Conservation (phyloP, 2,113 vertebrate genomes). For the Panthera tigris region DNA sequence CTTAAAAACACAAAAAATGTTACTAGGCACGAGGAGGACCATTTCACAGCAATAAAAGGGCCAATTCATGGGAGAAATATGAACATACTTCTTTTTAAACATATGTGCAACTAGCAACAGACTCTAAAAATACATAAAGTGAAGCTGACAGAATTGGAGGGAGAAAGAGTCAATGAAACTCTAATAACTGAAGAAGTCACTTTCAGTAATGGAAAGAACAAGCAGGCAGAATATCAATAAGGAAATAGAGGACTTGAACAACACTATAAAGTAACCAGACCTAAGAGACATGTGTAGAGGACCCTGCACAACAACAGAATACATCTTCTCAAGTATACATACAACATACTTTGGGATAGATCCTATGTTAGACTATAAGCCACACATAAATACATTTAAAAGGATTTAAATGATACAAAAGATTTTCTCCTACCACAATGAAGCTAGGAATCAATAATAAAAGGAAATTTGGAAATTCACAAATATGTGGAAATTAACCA, state of each 20-base stretch:
- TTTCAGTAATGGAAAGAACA: background rate
- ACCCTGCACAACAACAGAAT: fast-evolving
- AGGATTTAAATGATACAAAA: background rate
- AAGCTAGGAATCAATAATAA: background rate
- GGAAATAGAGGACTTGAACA: background rate
- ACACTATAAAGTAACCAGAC: background rate
- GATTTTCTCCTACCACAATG: background rate
- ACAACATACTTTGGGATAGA: too few relatives aligned
- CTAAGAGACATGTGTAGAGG: fast-evolving
- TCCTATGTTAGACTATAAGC: background rate
- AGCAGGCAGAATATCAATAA: background rate
- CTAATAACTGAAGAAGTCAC: background rate
- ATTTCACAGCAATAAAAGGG: background rate
- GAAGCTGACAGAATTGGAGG: background rate
- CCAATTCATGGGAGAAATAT: too few relatives aligned
- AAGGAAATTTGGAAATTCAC: background rate
- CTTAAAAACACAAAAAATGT: background rate
- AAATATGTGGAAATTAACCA: background rate
- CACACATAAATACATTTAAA: background rate
- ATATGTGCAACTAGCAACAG: background rate
- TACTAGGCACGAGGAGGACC: background rate
- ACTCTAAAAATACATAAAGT: background rate
- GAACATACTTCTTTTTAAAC: background rate
- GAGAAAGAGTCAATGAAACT: background rate
- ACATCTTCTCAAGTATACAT: fast-evolving